Evolutionary conservation across 1,140 invertebrate genomes (phyloP).

Genomic region (Melipona quadrifasciata): DNA sequence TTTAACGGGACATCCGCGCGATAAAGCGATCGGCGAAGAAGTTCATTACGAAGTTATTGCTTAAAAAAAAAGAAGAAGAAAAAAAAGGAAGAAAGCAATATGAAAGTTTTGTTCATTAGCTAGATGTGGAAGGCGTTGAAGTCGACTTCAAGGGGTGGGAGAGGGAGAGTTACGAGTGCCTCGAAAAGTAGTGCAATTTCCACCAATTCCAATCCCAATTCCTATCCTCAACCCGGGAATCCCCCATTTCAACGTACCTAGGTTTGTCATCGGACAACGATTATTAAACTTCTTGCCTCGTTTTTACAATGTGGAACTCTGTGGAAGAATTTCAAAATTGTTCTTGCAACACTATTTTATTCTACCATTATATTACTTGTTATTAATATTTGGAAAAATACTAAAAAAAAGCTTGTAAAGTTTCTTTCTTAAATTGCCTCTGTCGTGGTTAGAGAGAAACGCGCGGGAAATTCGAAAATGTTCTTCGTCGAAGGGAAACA

Average conservation of each 20-base stretch:
- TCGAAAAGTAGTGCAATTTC: slow-evolving; percentile 56
- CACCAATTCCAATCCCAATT: slow-evolving; percentile 26
- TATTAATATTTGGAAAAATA: too few relatives aligned
- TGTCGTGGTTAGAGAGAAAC: too few relatives aligned
- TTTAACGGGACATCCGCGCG: slow-evolving; percentile 20
- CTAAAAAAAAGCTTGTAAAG: too few relatives aligned
- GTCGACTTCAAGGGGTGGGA: slow-evolving; percentile 4
- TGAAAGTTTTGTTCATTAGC: slow-evolving; percentile 70
- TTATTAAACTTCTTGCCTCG: background rate
- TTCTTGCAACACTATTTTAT: too few relatives aligned
- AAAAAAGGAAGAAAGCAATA: slow-evolving; percentile 52
- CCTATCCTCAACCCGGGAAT: background rate
- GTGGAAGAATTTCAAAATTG: too few relatives aligned
- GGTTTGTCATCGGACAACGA: background rate
- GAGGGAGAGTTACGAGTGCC: slow-evolving; percentile 32
- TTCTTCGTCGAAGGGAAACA: too few relatives aligned
- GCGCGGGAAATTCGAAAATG: too few relatives aligned
- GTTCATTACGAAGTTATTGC: slow-evolving; percentile 69
- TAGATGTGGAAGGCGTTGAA: slow-evolving; percentile 35
- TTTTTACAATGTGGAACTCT: background rate
- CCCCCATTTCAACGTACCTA: too few relatives aligned
- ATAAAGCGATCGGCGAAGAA: slow-evolving; percentile 71
- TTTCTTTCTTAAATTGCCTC: too few relatives aligned
- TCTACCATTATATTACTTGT: too few relatives aligned
- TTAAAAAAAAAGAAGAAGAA: slow-evolving; percentile 48